phyloP scores from a whole-genome alignment of 2,797 vertebrate genomes.

The Chrosomus eos region DNA sequence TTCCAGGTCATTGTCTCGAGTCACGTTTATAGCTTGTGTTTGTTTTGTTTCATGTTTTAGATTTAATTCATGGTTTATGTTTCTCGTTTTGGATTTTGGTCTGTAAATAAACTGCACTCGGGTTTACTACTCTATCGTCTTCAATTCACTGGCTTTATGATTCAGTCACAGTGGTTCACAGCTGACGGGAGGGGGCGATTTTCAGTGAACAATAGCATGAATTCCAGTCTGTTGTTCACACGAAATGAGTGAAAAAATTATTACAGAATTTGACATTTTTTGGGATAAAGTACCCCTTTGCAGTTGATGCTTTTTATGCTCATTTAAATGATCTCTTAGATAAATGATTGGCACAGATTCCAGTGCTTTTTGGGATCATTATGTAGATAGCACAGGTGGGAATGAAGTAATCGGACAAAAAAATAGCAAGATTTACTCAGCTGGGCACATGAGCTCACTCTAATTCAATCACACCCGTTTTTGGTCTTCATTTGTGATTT shows the following conservation, averaged over 20 bases:
- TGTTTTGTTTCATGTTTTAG: no score
- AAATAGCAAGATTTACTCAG: conserved; percentile 41
- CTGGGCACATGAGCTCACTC: conserved; percentile 37
- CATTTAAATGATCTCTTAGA: conserved; percentile 31
- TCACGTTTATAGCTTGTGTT: no score
- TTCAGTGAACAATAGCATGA: not conserved
- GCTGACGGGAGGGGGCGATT: not conserved
- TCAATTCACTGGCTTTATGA: not conserved
- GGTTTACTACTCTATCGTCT: not conserved
- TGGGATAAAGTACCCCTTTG: not conserved
- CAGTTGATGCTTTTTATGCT: not conserved
- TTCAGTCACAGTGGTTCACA: not conserved
- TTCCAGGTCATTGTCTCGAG: no score
- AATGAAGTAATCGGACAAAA: conserved; percentile 32
- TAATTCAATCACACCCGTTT: conserved; percentile 30
- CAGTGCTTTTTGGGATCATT: conserved; percentile 35
- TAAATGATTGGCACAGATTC: conserved; percentile 32
- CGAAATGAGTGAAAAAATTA: not conserved
- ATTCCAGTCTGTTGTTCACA: conserved; percentile 11
- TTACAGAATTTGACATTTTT: not conserved
- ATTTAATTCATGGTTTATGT: no score
- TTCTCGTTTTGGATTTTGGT: no score
- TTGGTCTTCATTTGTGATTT: conserved; percentile 29
- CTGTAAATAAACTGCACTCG: no score
- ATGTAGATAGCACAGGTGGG: conserved; percentile 46